phyloP scores from a whole-genome alignment of 2,797 vertebrate species.

The Myiotriccus ornatus region DNA sequence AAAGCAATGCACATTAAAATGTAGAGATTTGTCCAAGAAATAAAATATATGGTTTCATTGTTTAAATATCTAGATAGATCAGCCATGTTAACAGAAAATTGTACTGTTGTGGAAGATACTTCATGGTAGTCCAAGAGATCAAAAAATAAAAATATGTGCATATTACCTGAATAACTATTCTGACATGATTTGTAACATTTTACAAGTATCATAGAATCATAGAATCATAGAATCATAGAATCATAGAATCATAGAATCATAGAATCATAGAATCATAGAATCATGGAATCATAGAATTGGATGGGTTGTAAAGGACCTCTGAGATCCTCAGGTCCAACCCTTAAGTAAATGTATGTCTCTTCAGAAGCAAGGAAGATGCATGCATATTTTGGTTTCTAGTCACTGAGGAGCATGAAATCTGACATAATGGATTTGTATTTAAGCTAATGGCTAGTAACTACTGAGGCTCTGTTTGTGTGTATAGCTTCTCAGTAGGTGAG shows the following conservation, averaged over 20 bases:
- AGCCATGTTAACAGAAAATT: fast-evolving
- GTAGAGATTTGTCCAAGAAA: not conserved
- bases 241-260: too few species aligned
- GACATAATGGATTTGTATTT: conserved; percentile 27
- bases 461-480: not conserved
- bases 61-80: not conserved
- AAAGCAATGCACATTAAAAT: not conserved
- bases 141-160: not conserved
- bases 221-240: too few species aligned
- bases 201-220: not conserved
- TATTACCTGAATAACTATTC: not conserved
- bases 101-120: not conserved
- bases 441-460: conserved; percentile 24
- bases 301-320: too few species aligned
- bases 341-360: not conserved
- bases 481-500: not conserved
- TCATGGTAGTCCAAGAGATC: not conserved
- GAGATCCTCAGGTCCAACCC: too few species aligned
- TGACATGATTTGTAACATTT: not conserved
- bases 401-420: not conserved
- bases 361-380: not conserved
- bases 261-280: too few species aligned
- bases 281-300: too few species aligned
- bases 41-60: not conserved
- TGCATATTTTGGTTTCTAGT: not conserved